Percentiles rank a stretch among this genome's conserved stretches.
Conservation (phyloP, 2,888 invertebrate genomes). For the Sceliomorpha sp. region DNA sequence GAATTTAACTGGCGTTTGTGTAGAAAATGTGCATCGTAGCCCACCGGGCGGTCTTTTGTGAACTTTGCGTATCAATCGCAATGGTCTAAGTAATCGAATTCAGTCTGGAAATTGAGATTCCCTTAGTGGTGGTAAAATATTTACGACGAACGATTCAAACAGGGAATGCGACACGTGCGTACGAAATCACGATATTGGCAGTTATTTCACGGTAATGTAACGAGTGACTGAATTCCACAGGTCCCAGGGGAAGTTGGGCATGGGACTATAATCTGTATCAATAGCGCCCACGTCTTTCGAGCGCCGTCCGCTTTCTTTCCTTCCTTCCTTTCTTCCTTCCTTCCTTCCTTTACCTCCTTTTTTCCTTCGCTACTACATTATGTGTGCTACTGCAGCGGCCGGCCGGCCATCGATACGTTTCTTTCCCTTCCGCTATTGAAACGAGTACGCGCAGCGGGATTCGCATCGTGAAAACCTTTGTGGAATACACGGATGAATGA, state of each 20-base stretch:
- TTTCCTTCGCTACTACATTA: slow-evolving; percentile 33
- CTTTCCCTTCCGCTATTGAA: slow-evolving; percentile 16
- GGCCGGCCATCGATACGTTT: slow-evolving; percentile 33
- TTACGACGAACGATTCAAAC: slow-evolving; percentile 33
- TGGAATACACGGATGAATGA: slow-evolving; percentile 24
- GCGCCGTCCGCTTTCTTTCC: slow-evolving; percentile 16
- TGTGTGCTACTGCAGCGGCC: slow-evolving; percentile 24
- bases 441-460: slow-evolving; percentile 15
- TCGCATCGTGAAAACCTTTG: slow-evolving; percentile 28
- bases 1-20: too few species aligned
- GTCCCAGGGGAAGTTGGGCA: slow-evolving; percentile 65
- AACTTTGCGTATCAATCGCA: too few species aligned
- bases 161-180: slow-evolving; percentile 45
- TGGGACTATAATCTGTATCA: slow-evolving; percentile 70
- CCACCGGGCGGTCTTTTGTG: too few species aligned
- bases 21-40: too few species aligned
- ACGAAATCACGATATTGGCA: slow-evolving; percentile 78
- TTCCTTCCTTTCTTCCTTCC: slow-evolving; percentile 21
- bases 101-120: slow-evolving; percentile 33
- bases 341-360: neutral
- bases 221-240: slow-evolving; percentile 71
- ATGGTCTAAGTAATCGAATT: slow-evolving; percentile 25
- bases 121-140: slow-evolving; percentile 29
- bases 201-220: slow-evolving; percentile 77
- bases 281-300: slow-evolving; percentile 55